These are phyloP conservation scores for Parnassius mnemosyne DNA, from an alignment of 2,888 invertebrate species.

Conservation along the genomic window DNA sequence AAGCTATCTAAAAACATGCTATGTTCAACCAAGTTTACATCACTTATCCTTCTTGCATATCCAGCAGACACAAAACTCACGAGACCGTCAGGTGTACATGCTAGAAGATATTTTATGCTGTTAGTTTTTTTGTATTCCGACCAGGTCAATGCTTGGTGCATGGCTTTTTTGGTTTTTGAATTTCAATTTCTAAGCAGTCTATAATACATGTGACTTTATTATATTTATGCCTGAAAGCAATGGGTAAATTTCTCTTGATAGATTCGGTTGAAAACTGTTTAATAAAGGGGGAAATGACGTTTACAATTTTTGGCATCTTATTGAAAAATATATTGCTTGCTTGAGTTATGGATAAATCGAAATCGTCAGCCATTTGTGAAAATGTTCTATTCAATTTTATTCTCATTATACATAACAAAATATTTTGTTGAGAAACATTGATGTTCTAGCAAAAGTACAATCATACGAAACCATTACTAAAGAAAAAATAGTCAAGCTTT, in stretches of 20 bases:
- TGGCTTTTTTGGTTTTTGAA: conserved; percentile 46
- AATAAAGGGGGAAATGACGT: not conserved
- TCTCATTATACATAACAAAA: too few species aligned
- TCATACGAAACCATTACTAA: too few species aligned
- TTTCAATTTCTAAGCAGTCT: too few species aligned
- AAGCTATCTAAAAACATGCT: conserved; percentile 33
- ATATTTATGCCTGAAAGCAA: conserved; percentile 40
- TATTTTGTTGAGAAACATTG: too few species aligned
- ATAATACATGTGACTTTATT: too few species aligned
- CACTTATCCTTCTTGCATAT: conserved; percentile 34
- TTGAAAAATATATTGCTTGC: conserved; percentile 27
- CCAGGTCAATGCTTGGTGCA: too few species aligned
- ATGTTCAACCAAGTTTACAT: conserved; percentile 30
- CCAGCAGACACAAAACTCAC: conserved; percentile 38
- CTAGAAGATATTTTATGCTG: conserved; percentile 40
- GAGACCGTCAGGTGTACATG: conserved; percentile 38
- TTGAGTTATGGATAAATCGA: too few species aligned
- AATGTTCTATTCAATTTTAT: too few species aligned
- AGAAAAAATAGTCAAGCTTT: too few species aligned
- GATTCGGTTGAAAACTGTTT: conserved; percentile 7
- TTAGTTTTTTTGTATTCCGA: conserved; percentile 45
- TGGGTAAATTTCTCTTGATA: conserved; percentile 32
- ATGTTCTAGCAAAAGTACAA: too few species aligned
- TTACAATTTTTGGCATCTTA: conserved; percentile 32
- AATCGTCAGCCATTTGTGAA: too few species aligned